Percentiles rank a stretch among this genome's conserved stretches.
Evolutionary conservation across 2,113 vertebrate species (phyloP).

Genomic region (Brienomyrus longianalis): DNA sequence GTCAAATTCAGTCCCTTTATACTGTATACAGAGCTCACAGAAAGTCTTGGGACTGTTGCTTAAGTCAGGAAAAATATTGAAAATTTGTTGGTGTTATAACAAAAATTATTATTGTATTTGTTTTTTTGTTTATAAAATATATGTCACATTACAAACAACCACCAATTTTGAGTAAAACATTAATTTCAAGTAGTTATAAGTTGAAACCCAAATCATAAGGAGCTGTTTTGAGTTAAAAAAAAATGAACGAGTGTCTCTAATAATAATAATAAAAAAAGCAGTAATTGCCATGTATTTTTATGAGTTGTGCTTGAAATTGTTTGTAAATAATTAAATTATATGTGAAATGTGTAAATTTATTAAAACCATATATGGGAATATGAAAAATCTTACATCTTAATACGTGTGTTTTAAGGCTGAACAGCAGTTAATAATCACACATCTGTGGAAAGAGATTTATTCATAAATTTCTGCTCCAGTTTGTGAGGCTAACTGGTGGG

Average conservation of each 20-base stretch:
- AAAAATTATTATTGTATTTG: background rate
- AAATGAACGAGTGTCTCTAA: too few species aligned
- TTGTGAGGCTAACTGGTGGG: background rate
- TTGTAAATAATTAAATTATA: too few species aligned
- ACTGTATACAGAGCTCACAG: background rate
- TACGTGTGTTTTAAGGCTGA: accelerated
- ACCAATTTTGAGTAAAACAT: background rate
- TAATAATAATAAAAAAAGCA: too few species aligned
- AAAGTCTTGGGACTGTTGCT: background rate
- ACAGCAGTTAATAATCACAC: too few species aligned
- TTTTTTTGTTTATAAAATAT: background rate
- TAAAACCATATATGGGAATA: too few species aligned
- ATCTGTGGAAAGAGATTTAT: background rate
- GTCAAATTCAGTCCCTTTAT: background rate
- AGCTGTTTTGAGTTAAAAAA: too few species aligned
- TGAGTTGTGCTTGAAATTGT: too few species aligned
- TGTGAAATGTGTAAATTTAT: too few species aligned
- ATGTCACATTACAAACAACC: background rate
- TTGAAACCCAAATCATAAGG: too few species aligned
- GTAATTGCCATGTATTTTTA: background rate
- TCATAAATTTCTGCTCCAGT: background rate
- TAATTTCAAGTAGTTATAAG: too few species aligned
- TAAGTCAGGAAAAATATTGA: background rate
- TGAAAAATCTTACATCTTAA: too few species aligned
- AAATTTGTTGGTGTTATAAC: background rate